Conservation (phyloP, 1,140 invertebrate genomes). For the Drosophila setifemur region DNA sequence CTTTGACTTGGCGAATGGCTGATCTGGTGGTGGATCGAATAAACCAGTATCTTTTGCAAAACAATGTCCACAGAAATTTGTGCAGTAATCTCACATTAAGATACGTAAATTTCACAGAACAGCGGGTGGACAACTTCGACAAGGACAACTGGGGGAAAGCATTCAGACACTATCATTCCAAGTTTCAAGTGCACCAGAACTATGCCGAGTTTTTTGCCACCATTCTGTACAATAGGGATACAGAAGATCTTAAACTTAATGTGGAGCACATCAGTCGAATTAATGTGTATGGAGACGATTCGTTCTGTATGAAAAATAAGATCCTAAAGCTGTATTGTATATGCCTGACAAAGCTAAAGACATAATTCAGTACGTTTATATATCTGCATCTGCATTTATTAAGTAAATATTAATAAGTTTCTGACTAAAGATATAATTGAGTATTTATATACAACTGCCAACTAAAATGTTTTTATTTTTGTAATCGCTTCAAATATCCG, state of each 20-base stretch:
- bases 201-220: conserved; percentile 85
- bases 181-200: conserved; percentile 67
- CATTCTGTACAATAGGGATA: conserved; percentile 67
- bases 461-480: too few species aligned
- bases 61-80: conserved; percentile 89
- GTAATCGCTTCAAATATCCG: too few species aligned
- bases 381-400: too few species aligned
- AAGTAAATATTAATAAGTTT: too few species aligned
- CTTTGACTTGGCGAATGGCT: conserved; percentile 75
- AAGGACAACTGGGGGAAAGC: neutral
- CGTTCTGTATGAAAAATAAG: conserved; percentile 83
- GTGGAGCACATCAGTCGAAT: conserved; percentile 84
- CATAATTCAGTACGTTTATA: neutral
- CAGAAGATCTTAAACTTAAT: conserved; percentile 27
- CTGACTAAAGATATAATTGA: too few species aligned
- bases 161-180: conserved; percentile 13
- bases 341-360: conserved; percentile 1
- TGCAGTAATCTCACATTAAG: conserved; percentile 21
- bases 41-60: conserved; percentile 83
- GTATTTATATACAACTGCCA: too few species aligned
- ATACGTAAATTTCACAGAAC: conserved; percentile 15
- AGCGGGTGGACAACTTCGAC: neutral
- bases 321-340: conserved; percentile 84
- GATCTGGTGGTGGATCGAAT: conserved; percentile 82
- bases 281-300: conserved; percentile 84